Percentiles rank a stretch among this genome's conserved stretches.
Evolutionary conservation across 2,888 invertebrate genomes (phyloP).

Genomic region (Tolmerus cingulatus): DNA sequence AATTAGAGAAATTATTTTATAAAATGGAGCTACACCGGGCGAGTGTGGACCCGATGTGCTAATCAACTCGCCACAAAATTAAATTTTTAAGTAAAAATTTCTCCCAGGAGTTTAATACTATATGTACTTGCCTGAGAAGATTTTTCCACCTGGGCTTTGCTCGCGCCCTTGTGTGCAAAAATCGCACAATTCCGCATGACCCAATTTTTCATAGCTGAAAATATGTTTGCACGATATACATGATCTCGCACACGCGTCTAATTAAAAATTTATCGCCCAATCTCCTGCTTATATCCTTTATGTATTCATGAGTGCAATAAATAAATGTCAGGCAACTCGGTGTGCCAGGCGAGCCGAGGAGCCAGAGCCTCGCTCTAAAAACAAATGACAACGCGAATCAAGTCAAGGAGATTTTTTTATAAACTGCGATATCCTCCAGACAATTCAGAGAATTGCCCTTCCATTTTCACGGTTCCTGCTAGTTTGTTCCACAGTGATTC

Average conservation of each 20-base stretch:
- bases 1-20: conserved; percentile 3
- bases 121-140: not conserved
- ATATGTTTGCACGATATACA: not conserved
- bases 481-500: not conserved
- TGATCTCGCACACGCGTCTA: conserved; percentile 1
- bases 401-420: not conserved
- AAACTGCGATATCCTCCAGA: not conserved
- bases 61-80: not conserved
- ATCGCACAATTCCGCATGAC: not conserved
- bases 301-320: conserved; percentile 33
- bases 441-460: not conserved
- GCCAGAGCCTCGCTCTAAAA: not conserved
- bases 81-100: not conserved
- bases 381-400: not conserved
- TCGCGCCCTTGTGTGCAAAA: not conserved
- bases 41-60: not conserved
- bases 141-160: not conserved
- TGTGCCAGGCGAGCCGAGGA: not conserved
- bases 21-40: not conserved
- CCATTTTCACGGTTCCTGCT: not conserved
- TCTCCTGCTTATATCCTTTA: conserved; percentile 3
- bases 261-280: conserved; percentile 37
- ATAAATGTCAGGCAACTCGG: not conserved
- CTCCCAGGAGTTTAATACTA: not conserved
- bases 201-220: not conserved